Percentiles rank a stretch among this genome's conserved stretches.
phyloP scores from a whole-genome alignment of 2,113 vertebrate species.

The Myrmecobius fasciatus region DNA sequence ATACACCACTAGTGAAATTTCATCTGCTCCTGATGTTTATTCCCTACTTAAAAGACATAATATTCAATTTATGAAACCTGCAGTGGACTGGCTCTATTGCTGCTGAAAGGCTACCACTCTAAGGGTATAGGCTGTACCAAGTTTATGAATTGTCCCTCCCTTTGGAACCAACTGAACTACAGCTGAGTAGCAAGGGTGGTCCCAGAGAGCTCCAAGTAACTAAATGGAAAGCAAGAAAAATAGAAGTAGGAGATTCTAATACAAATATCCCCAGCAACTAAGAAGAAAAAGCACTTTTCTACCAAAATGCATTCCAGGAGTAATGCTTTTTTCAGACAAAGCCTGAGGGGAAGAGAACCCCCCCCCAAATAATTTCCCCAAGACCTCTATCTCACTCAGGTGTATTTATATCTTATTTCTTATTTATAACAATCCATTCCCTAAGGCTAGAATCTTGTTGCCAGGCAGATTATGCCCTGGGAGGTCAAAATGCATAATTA shows the following conservation, averaged over 20 bases:
- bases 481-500: slow-evolving; percentile 52
- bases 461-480: slow-evolving; percentile 37
- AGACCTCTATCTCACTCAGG: slow-evolving; percentile 3
- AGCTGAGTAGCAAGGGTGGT: background rate
- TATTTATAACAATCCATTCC: slow-evolving; percentile 37
- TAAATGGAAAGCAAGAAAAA: slow-evolving; percentile 37
- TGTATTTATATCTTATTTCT: slow-evolving; percentile 26
- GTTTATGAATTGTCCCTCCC: background rate
- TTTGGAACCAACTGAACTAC: background rate
- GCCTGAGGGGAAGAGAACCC: background rate
- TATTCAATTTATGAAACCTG: slow-evolving; percentile 38
- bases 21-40: slow-evolving; percentile 46
- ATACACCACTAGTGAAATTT: slow-evolving; percentile 49
- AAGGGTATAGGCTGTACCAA: slow-evolving; percentile 25
- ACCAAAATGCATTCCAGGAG: background rate
- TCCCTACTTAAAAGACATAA: slow-evolving; percentile 56
- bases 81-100: slow-evolving; percentile 7
- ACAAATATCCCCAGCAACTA: slow-evolving; percentile 36
- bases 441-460: slow-evolving; percentile 56
- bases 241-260: background rate
- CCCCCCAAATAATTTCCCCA: slow-evolving; percentile 23
- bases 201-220: slow-evolving; percentile 3
- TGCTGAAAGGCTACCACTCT: background rate
- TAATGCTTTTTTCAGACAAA: background rate
- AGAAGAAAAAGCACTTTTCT: slow-evolving; percentile 45